Base-by-base conservation (phyloP, 2,888 invertebrate genomes). In the Drosophila stalkeri region DNA sequence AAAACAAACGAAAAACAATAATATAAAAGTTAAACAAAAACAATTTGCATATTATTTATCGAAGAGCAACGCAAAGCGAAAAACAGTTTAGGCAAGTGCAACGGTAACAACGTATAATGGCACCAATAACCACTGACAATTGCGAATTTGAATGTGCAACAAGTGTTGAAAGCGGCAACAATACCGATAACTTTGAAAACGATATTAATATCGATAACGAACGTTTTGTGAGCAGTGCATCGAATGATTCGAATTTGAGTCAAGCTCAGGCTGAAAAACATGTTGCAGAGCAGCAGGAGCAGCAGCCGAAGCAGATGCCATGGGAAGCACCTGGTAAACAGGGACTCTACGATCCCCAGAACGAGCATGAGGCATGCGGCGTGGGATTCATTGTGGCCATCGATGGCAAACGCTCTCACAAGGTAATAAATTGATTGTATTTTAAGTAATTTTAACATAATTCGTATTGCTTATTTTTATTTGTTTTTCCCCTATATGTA, bases 331-430 rank as follows among this genome's bases (percentile, higher is more conserved):
- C 97, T 92, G 94, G 94, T 92, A 96, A 96, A 94, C 96, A 97
- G 95, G 98, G 99, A 94, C 96, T 99, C 92, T 99, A 99, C 95
- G 97, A 98, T 95, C 99, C 99, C 72, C 95, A 95, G 91, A 96
- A 97, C 93, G 99, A 99, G 94, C 97, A 96, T 93, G 99, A 99
- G 93, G 98, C 99, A 80, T 99, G 99, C 93, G 99, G 99, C 81
- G 99, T 99, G 91, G 99, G 99, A 90, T 99, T 99, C 94, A 98
- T 99, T 91, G 99, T 98, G 93, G 97, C 98, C 94, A 99, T 99
- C 94, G 98, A 99, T 95, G 99, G 99, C 86, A 95, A 95, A 92
- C 95, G 97, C 80, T 96, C 97, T 85, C 97, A 99, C 94, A 98
- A 99, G 95, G 96, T 96, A 91, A 94, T 96, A 91, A 94, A 93